A percentile compares a stretch with the other conserved stretches of the same genome.
Conservation (phyloP, 2,113 vertebrate species). For the Lipophrys pholis region DNA sequence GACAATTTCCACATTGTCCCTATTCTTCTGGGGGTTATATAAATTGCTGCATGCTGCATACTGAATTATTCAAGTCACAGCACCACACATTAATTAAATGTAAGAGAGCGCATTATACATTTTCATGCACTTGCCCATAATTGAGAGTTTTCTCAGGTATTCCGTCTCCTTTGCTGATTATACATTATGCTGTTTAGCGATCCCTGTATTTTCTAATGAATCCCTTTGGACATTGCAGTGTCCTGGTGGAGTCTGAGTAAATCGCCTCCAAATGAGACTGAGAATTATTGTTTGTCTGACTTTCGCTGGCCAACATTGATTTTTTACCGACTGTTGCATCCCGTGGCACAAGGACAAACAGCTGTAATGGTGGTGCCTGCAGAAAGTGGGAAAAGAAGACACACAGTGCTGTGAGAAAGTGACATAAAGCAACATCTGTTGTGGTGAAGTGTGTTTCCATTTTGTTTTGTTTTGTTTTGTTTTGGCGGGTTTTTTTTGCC, state of each 20-base stretch:
- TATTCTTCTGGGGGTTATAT: too few species aligned
- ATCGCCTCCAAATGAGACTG: slow-evolving; percentile 2
- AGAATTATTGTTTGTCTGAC: slow-evolving; percentile 3
- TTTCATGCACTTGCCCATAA: not conserved
- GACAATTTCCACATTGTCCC: too few species aligned
- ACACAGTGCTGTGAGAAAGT: not conserved
- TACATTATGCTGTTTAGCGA: not conserved
- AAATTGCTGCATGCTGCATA: too few species aligned
- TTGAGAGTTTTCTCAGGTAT: not conserved
- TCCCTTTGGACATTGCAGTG: slow-evolving; percentile 5
- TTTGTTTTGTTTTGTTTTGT: too few species aligned
- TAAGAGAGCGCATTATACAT: not conserved
- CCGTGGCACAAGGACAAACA: not conserved
- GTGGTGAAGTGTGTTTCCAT: slow-evolving; percentile 22
- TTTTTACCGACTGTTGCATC: slow-evolving; percentile 16
- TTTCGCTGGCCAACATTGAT: slow-evolving; percentile 4
- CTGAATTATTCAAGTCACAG: too few species aligned
- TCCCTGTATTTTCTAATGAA: not conserved
- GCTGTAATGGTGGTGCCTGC: not conserved
- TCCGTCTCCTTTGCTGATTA: not conserved
- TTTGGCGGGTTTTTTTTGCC: slow-evolving; percentile 7
- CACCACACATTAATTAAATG: too few species aligned
- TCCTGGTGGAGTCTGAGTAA: not conserved
- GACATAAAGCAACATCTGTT: not conserved
- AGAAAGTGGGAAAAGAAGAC: not conserved